Evolutionary conservation across 2,113 vertebrate species (phyloP).

Genomic region (Myotis lucifugus): DNA sequence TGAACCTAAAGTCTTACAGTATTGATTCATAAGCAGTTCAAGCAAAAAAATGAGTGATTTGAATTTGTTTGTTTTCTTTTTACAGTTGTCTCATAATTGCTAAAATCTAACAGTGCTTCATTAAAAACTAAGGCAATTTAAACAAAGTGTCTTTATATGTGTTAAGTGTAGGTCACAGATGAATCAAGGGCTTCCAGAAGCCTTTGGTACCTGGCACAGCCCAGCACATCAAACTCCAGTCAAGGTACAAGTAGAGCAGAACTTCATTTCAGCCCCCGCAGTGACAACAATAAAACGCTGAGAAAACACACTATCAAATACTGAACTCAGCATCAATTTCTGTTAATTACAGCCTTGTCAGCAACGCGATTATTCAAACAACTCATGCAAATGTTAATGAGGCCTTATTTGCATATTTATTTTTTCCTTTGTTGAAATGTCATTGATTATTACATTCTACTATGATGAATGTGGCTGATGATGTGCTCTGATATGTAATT

Average conservation of each 20-base stretch:
- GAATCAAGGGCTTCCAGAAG: slow-evolving; percentile 84
- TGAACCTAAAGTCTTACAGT: slow-evolving; percentile 62
- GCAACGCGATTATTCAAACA: slow-evolving; percentile 99
- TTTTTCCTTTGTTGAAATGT: slow-evolving; percentile 99
- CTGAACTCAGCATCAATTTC: slow-evolving; percentile 97
- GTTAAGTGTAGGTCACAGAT: slow-evolving; percentile 82
- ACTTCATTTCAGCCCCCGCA: slow-evolving; percentile 89
- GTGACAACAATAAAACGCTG: slow-evolving; percentile 90
- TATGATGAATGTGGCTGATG: slow-evolving; percentile 99
- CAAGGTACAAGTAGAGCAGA: slow-evolving; percentile 88
- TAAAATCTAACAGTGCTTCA: slow-evolving; percentile 76
- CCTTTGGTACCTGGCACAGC: slow-evolving; percentile 85
- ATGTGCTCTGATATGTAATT: slow-evolving; percentile 99
- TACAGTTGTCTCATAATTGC: slow-evolving; percentile 75
- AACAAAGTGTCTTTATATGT: slow-evolving; percentile 84
- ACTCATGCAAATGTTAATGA: slow-evolving; percentile 99
- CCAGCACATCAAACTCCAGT: slow-evolving; percentile 85
- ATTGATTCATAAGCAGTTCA: slow-evolving; percentile 64
- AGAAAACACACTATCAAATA: slow-evolving; percentile 91
- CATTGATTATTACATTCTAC: slow-evolving; percentile 99
- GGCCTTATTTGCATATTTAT: slow-evolving; percentile 99
- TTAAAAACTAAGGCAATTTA: slow-evolving; percentile 80
- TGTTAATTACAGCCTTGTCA: slow-evolving; percentile 99
- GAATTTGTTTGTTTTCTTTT: slow-evolving; percentile 79
- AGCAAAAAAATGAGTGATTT: slow-evolving; percentile 65